Conservation (phyloP, 2,113 vertebrate genomes). For the Corythaeola cristata region DNA sequence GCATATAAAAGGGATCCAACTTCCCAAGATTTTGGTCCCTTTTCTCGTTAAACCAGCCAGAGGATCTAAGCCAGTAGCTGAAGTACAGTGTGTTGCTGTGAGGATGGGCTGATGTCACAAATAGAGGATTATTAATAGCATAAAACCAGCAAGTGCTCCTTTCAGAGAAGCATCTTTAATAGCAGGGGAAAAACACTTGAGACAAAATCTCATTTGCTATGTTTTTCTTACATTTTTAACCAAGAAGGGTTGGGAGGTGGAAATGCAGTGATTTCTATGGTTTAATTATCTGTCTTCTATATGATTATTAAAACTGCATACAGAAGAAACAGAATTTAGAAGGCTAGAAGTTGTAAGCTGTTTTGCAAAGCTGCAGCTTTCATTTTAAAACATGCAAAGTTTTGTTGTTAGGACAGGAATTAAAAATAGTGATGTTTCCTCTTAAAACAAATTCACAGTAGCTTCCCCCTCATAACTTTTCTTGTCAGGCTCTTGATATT, state of each 20-base stretch:
- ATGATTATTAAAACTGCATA: background rate
- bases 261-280: background rate
- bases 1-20: background rate
- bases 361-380: constrained; percentile 24
- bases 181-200: constrained; percentile 30
- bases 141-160: constrained; percentile 45
- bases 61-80: background rate
- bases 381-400: background rate
- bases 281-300: background rate
- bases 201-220: constrained; percentile 43
- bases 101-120: constrained; percentile 50
- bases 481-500: background rate
- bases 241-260: constrained; percentile 5
- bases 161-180: constrained; percentile 46
- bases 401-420: background rate
- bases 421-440: background rate
- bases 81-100: constrained; percentile 32
- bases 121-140: constrained; percentile 67
- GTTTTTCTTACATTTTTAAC: constrained; percentile 31
- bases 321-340: background rate
- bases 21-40: background rate
- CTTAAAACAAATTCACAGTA: background rate
- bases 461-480: background rate
- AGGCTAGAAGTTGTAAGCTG: background rate
- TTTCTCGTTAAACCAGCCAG: background rate